Evolutionary conservation across 1,140 invertebrate genomes (phyloP).

Genomic region (Berghia stephanieae): DNA sequence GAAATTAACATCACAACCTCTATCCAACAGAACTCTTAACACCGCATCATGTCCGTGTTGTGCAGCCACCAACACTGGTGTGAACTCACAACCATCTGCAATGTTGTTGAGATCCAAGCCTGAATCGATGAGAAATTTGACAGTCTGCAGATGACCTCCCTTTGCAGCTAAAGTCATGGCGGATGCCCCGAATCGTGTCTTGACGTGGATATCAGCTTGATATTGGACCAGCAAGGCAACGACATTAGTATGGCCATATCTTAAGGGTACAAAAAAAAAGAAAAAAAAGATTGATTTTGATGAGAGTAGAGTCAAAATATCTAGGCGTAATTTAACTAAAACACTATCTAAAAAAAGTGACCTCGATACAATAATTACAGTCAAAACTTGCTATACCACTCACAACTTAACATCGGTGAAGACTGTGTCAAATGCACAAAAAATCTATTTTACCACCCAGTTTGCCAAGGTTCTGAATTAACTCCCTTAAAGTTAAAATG

Average conservation of each 20-base stretch:
- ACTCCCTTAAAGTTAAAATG: too few relatives aligned
- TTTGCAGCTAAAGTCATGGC: constrained; percentile 61
- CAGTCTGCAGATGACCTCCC: constrained; percentile 62
- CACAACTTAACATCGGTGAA: too few relatives aligned
- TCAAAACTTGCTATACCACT: too few relatives aligned
- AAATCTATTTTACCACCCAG: too few relatives aligned
- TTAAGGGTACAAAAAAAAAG: constrained; percentile 25
- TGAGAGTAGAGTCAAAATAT: neutral
- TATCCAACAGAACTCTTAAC: constrained; percentile 57
- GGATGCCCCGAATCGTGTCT: constrained; percentile 53
- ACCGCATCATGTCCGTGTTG: constrained; percentile 65
- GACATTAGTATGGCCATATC: constrained; percentile 63
- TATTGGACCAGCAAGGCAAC: constrained; percentile 60
- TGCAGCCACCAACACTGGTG: constrained; percentile 60
- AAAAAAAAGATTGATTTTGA: neutral
- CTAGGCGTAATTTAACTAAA: too few relatives aligned
- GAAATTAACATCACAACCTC: constrained; percentile 64
- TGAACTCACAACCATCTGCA: constrained; percentile 60
- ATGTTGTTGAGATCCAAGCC: constrained; percentile 56
- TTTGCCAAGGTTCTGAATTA: too few relatives aligned
- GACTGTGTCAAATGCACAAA: too few relatives aligned
- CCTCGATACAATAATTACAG: too few relatives aligned
- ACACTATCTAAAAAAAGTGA: too few relatives aligned
- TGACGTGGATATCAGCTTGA: constrained; percentile 59
- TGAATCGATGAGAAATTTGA: constrained; percentile 56